phyloP scores from a whole-genome alignment of 2,113 vertebrate genomes.

The Ptyas mucosa region DNA sequence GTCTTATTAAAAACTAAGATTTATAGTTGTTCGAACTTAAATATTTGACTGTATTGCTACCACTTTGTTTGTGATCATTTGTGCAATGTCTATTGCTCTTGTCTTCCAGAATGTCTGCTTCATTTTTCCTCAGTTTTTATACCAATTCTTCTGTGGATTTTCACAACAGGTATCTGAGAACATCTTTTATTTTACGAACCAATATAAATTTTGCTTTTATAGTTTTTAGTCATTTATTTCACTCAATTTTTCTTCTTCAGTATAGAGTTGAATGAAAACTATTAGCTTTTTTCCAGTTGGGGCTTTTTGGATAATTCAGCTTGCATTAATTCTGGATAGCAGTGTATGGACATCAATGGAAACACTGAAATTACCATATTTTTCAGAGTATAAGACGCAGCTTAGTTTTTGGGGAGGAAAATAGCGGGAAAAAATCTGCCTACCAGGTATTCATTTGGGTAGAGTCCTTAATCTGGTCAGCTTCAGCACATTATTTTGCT shows the following conservation, averaged over 20 bases:
- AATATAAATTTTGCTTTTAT: neutral
- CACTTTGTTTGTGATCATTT: constrained; percentile 6
- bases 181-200: neutral
- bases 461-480: too few relatives aligned
- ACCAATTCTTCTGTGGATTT: constrained; percentile 99
- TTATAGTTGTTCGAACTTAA: neutral
- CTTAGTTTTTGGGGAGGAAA: too few relatives aligned
- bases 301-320: neutral
- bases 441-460: too few relatives aligned
- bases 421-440: too few relatives aligned
- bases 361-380: neutral
- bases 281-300: neutral
- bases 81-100: constrained; percentile 32
- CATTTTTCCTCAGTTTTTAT: constrained; percentile 98
- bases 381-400: too few relatives aligned
- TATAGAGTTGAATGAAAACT: neutral
- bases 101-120: constrained; percentile 94
- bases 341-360: neutral
- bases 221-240: neutral
- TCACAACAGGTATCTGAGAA: constrained; percentile 87
- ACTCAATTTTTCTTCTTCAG: neutral
- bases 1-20: neutral
- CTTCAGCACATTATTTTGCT: too few relatives aligned
- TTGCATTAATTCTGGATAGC: neutral
- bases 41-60: neutral